Evolutionary conservation across 2,888 invertebrate genomes (phyloP), one percentile per base, ranked within the genome.

Genomic region (Amiota minor): DNA sequence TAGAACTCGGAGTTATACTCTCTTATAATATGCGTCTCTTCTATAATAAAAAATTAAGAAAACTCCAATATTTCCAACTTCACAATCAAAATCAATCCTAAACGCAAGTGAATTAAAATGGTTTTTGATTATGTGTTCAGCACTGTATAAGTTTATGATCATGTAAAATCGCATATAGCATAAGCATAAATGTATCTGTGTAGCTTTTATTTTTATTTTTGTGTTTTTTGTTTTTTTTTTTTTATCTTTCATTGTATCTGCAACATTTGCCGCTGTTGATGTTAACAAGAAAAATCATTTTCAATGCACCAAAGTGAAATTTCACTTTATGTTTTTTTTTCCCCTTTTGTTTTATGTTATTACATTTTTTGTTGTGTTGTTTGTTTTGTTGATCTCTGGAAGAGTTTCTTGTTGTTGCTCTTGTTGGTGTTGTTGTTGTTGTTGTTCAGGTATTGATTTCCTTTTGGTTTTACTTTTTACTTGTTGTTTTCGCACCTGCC

Each of bases 281-380:
- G 62, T 35, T 23, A 4, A 14, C 18, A 68, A 56, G 53, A 20
- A 23, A 23, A 18, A 35, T 53, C 49, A 35, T 72, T 80, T 79
- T 82, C 73, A 76, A 72, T 75, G 73, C 75, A 74, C 71, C 72
- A 85, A 84, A 86, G 84, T 83, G 83, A 84, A 84, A 86, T 84
- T 85, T 86, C 83, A 81, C 79, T 85, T 78, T 75, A 35, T 35
- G 78, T 76, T 74, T 56, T 71, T 72, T 61, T 35, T 53, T n/a
- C 11, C 11, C 11, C 11, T 53, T 53, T 9, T 16, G 10, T 53
- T 53, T 53, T 53, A 12, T n/a, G 10, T 6, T 11, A 8, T 53
- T 53, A 16, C 3, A 23, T 23, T 23, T 35, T 35, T 6, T 35
- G 6, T 35, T 35, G 35, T 35, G 35, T 35, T 35, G 35, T 35